These are phyloP conservation scores for Myrmecobius fasciatus DNA, from an alignment of 2,113 vertebrate species.

Conservation along the genomic window DNA sequence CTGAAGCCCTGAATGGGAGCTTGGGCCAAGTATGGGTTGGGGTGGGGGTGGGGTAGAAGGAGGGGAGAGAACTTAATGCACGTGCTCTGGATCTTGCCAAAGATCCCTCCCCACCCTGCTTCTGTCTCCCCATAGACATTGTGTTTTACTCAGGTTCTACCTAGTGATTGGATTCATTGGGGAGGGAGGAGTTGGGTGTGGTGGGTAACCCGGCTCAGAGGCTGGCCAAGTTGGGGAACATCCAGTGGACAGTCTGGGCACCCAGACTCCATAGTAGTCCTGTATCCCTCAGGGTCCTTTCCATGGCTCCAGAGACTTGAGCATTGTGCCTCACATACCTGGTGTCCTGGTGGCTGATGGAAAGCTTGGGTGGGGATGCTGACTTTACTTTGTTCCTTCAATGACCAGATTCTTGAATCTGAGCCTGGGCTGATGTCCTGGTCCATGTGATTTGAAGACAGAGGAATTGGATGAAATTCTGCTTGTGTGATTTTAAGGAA, in stretches of 20 bases:
- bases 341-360: neutral
- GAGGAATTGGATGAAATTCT: neutral
- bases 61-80: slow-evolving; percentile 49
- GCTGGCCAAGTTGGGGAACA: neutral
- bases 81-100: slow-evolving; percentile 33
- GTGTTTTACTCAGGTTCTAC: neutral
- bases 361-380: neutral
- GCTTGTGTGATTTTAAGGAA: neutral
- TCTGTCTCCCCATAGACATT: slow-evolving; percentile 44
- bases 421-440: neutral
- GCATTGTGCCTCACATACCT: neutral
- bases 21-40: slow-evolving; percentile 23
- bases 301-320: neutral
- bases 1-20: slow-evolving; percentile 40
- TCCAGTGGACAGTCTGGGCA: slow-evolving; percentile 2
- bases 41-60: slow-evolving; percentile 50
- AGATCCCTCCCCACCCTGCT: slow-evolving; percentile 70
- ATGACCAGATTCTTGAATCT: neutral
- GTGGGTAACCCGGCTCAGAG: neutral
- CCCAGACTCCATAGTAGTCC: neutral
- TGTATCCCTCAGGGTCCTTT: neutral
- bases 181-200: neutral
- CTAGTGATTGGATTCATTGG: neutral
- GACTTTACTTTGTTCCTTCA: neutral
- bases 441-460: neutral